Evolutionary conservation across 2,888 invertebrate genomes (phyloP).

Genomic region (Athalia cordata): DNA sequence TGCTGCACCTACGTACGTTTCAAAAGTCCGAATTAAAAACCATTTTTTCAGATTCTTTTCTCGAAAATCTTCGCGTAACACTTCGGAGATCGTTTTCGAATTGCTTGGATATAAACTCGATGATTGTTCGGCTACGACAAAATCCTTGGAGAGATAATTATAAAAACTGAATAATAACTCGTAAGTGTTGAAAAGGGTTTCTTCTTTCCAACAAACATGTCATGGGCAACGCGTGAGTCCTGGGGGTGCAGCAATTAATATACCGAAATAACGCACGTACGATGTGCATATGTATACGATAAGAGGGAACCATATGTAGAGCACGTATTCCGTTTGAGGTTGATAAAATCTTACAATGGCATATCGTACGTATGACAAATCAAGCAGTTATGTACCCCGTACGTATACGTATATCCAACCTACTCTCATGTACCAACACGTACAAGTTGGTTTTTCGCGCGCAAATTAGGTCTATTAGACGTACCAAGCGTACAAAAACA

Average conservation of each 20-base stretch:
- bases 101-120: too few relatives aligned
- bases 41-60: too few relatives aligned
- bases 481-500: conserved; percentile 64
- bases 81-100: too few relatives aligned
- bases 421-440: not conserved
- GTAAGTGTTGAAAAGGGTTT: too few relatives aligned
- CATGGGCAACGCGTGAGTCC: too few relatives aligned
- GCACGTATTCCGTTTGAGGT: not conserved
- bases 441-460: conserved; percentile 62
- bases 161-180: too few relatives aligned
- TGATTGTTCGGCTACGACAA: too few relatives aligned
- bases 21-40: not conserved
- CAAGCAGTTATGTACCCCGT: conserved; percentile 30
- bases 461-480: conserved; percentile 71
- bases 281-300: not conserved
- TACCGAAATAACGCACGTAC: not conserved
- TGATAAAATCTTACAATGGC: conserved; percentile 24
- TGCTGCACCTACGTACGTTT: too few relatives aligned
- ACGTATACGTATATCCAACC: conserved; percentile 16
- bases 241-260: not conserved
- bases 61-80: too few relatives aligned
- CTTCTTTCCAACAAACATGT: too few relatives aligned
- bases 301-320: not conserved
- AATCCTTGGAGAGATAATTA: too few relatives aligned
- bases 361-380: conserved; percentile 42